Base-by-base conservation (phyloP, 2,113 vertebrate genomes). In the Thalassarche chlororhynchos region DNA sequence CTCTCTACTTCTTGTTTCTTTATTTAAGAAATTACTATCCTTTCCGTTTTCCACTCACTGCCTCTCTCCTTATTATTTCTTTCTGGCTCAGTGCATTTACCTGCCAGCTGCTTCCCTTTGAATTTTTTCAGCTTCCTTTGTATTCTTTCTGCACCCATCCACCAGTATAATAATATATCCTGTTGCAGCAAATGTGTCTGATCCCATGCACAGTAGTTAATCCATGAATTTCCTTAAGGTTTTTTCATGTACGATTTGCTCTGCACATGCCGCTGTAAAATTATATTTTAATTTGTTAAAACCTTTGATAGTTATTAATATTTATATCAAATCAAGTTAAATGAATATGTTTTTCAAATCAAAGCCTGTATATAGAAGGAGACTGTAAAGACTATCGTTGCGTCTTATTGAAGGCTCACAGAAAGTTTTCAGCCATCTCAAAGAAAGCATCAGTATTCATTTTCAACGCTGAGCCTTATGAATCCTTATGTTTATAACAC, bases 401-500 rank as follows among this genome's bases (percentile, higher is more conserved):
- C 2, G 5, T 38, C 75, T 92, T 17, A 17, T 55, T 89, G 89
- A 86, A 93, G 86, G 87, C 91, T 96, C 83, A 61, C 71, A 64
- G 32, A 94, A 97, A 98, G 91, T 97, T 98, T 98, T 96, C 90
- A 93, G 34, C 93, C 89, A 79, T 90, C 97, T 97, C 92, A 77
- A 93, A 91, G 94, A 93, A 95, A 94, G 94, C 80, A 96, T 98
- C 97, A 95, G 95, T 86, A 97, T 98, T 98, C 96, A 64, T 95
- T 98, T 97, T 95, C 90, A 86, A 91, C 14, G 31, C 69, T 38
- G 95, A 95, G 94, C 93, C 96, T 97, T 98, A 97, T 95, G 97
- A 98, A 97, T 98, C 96, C 97, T 98, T 95, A 97, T 98, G 98
- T 99, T 99, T 98, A 98, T 98, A 98, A 97, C 98, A 97, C 97